Evolutionary conservation across 2,113 vertebrate genomes (phyloP), one percentile per base, ranked within the genome.

Genomic region (Acanthisitta chloris): DNA sequence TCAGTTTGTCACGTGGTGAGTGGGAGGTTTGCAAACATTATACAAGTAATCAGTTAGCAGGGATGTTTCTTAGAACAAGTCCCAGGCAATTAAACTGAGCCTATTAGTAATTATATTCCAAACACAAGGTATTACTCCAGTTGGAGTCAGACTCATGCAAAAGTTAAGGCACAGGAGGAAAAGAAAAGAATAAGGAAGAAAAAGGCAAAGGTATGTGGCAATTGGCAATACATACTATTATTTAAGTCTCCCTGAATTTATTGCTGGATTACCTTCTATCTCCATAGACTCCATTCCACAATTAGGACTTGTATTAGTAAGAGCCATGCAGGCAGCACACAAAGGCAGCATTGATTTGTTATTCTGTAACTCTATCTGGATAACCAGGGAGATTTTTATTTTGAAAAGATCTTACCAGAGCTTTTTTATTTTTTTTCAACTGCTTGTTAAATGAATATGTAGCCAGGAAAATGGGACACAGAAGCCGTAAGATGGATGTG

Each of bases 311-410:
- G 3, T 67, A 36, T 86, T 81, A 74, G 10, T 82, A 92, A 58
- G 72, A 93, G 61, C 77, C 84, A 72, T 6, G 36, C 67, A 81
- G 59, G 36, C 65, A 82, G 66, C 17, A 9, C 58, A 90, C 66
- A 85, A 87, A 85, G 49, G 58, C 76, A 81, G 69, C 85, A 81
- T 8, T 83, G 76, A 90, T 73, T 92, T 92, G 42, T 80, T 64
- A 83, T 74, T 87, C 80, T 69, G 52, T 52, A 88, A 72, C 57
- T 81, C 69, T 79, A 48, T 51, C 69, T 74, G 46, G 67, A 83
- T n/a, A 97, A 80, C 28, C 40, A 67, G 45, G 29, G 77, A 94
- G 72, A 88, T 88, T 90, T 88, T 83, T 92, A 93, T 94, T 97
- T 93, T 95, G 36, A 90, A 93, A 93, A 93, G 48, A 74, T 77